These are phyloP conservation scores for Lepidotrigona ventralis DNA, from an alignment of 1,140 invertebrate species.

Conservation along the genomic window DNA sequence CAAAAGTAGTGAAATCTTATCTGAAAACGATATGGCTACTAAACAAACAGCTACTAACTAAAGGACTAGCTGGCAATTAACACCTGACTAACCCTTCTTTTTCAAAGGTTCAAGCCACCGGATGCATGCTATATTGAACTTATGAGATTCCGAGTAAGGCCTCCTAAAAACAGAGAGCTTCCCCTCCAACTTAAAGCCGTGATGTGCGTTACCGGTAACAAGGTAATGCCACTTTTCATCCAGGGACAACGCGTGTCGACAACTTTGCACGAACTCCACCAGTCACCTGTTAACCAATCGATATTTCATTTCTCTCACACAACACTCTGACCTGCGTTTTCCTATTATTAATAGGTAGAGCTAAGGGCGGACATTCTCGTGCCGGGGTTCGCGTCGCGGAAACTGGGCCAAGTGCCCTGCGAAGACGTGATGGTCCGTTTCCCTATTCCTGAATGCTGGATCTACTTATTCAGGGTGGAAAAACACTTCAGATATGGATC, in stretches of 20 bases:
- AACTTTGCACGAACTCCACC: not conserved
- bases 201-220: conserved; percentile 92
- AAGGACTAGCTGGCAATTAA: conserved; percentile 26
- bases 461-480: conserved; percentile 98
- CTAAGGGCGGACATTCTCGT: conserved; percentile 96
- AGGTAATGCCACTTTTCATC: conserved; percentile 78
- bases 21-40: not conserved
- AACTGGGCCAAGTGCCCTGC: conserved; percentile 96
- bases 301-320: not conserved
- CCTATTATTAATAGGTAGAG: conserved; percentile 85
- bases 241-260: not conserved
- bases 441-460: conserved; percentile 99
- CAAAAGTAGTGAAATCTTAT: not conserved
- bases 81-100: conserved; percentile 58
- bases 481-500: conserved; percentile 99
- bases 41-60: not conserved
- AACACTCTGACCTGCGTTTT: not conserved
- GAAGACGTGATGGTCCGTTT: conserved; percentile 98
- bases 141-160: conserved; percentile 97
- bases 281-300: not conserved
- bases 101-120: conserved; percentile 94
- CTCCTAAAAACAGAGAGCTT: conserved; percentile 97
- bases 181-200: conserved; percentile 96
- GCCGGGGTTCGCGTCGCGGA: conserved; percentile 96
- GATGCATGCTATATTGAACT: conserved; percentile 99